These are phyloP conservation scores for Onychomys torridus DNA, from an alignment of 2,797 vertebrate species.

Conservation along the genomic window DNA sequence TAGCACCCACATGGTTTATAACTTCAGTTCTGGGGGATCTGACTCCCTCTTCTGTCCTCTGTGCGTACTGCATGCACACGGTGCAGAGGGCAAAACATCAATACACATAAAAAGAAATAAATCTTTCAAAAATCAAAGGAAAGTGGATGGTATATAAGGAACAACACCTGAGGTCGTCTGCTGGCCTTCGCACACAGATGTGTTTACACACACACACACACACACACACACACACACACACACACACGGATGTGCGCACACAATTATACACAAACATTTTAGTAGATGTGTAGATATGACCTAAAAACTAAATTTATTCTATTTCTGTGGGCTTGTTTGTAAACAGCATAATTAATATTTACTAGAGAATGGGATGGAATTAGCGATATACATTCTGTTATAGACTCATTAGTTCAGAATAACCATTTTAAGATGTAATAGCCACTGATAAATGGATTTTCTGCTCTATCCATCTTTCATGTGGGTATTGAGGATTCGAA, in stretches of 20 bases:
- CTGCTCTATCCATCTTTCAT: not conserved
- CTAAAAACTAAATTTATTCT: not conserved
- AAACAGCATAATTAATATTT: constrained; percentile 53
- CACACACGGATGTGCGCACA: not conserved
- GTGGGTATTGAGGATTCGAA: not conserved
- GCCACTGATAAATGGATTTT: constrained; percentile 1
- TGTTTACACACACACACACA: too few species aligned
- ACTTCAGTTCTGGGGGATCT: not conserved
- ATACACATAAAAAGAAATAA: not conserved
- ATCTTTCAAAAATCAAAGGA: not conserved
- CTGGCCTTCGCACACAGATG: not conserved
- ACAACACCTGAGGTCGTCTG: not conserved
- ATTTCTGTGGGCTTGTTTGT: constrained; percentile 24
- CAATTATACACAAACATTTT: not conserved
- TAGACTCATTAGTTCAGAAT: constrained; percentile 47
- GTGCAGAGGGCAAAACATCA: not conserved
- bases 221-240: too few species aligned
- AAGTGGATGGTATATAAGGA: not conserved
- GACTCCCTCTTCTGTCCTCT: not conserved
- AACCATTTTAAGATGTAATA: constrained; percentile 41
- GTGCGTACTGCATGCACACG: not conserved
- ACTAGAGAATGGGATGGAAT: constrained; percentile 2
- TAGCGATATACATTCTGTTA: constrained; percentile 26
- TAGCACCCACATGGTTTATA: not conserved
- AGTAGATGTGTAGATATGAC: not conserved